Evolutionary conservation across 2,113 vertebrate genomes (phyloP).

Genomic region (Dipodomys merriami): DNA sequence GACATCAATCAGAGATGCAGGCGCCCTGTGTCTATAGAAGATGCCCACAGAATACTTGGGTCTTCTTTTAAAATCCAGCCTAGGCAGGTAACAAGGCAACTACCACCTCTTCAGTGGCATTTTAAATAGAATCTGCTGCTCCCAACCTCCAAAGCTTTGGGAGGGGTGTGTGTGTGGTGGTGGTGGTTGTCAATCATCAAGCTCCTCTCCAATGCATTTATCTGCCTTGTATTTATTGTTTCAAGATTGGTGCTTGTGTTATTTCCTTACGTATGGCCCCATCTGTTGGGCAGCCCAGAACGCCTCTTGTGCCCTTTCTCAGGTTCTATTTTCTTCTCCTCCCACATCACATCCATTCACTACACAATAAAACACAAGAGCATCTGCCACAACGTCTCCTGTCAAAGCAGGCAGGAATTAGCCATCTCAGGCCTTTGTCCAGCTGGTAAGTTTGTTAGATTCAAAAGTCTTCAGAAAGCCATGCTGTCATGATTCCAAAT

Average conservation of each 20-base stretch:
- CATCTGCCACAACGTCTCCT: slow-evolving; percentile 42
- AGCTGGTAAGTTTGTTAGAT: background rate
- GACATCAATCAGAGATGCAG: background rate
- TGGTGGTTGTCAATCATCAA: slow-evolving; percentile 31
- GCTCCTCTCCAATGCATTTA: slow-evolving; percentile 42
- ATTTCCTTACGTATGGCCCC: background rate
- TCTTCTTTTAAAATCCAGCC: slow-evolving; percentile 19
- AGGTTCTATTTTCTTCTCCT: slow-evolving; percentile 41
- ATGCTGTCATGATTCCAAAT: background rate
- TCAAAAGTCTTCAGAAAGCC: slow-evolving; percentile 47
- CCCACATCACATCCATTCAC: background rate
- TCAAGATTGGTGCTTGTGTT: slow-evolving; percentile 46
- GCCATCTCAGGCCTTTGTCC: background rate
- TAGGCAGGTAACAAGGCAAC: slow-evolving; percentile 33
- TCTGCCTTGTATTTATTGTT: slow-evolving; percentile 57
- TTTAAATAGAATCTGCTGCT: slow-evolving; percentile 38
- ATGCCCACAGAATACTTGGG: background rate
- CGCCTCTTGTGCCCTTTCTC: background rate
- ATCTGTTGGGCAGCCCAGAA: slow-evolving; percentile 12
- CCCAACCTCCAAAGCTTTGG: background rate
- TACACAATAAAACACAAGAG: slow-evolving; percentile 54
- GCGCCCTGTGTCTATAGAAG: background rate
- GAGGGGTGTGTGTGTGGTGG: too few species aligned
- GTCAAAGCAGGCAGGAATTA: background rate
- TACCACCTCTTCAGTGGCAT: background rate